Evolutionary conservation across 2,113 vertebrate species (phyloP), one percentile per base, ranked within the genome.

Genomic region (Corythornis vintsioides): DNA sequence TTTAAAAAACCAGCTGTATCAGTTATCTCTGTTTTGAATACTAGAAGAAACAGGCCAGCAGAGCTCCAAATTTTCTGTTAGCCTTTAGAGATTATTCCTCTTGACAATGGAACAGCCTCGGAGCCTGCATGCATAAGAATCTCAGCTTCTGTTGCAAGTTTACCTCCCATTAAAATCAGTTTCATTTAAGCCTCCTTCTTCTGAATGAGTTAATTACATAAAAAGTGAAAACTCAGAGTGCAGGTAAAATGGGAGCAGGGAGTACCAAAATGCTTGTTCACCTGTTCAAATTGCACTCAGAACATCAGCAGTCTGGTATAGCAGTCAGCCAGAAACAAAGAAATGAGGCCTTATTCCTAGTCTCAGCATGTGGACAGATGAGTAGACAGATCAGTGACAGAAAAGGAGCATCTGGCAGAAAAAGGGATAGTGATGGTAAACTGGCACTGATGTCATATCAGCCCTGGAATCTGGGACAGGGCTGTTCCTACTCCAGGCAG

Each of bases 281-380:
- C 40, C 26, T 69, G 43, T 11, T 73, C 29, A 8, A 77, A 65
- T 3, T 52, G 25, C 33, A 33, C 29, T 48, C 25, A 35, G 14
- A 31, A 25, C 6, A 4, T 33, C 66, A 78, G 40, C 0, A 1
- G 71, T 12, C 18, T 3, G 10, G 19, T 31, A 50, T 10, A 74
- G 20, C 63, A 14, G 40, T n/a, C 78, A 64, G 28, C 8, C 40
- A 76, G 60, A 24, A 67, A 13, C 11, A 60, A 79, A 64, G 15
- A 69, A 47, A 81, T 7, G 10, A 56, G 7, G 43, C 5, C 76
- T 71, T 63, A 77, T 47, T 89, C 29, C 73, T 84, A 29, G 9
- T 77, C 50, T 69, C 18, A 50, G 18, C 6, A 20, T 6, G 1
- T 2, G 28, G 21, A 38, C 19, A 15, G 45, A 19, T 42, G 50